Evolutionary conservation across 2,888 invertebrate species (phyloP).

Genomic region (Lasioglossum lativentre): DNA sequence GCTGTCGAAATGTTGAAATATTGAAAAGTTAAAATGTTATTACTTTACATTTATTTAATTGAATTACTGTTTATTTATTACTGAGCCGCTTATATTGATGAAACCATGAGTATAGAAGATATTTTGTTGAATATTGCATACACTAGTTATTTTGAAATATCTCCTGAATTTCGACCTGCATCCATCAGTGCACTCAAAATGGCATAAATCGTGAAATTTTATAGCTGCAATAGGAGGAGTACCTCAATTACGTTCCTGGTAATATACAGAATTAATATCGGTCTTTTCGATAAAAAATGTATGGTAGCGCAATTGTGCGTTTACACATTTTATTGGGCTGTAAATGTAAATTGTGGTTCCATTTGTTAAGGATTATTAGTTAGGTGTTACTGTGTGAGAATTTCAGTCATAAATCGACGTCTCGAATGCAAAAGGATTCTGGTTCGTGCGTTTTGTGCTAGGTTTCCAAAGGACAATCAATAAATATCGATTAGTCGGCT

Average conservation of each 20-base stretch:
- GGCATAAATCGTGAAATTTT: not conserved
- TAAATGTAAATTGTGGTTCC: not conserved
- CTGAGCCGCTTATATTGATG: too few relatives aligned
- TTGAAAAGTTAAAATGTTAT: too few relatives aligned
- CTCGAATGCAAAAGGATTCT: conserved; percentile 60
- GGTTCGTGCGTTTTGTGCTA: conserved; percentile 56
- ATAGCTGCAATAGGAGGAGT: not conserved
- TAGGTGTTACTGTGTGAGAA: not conserved
- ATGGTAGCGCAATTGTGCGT: not conserved
- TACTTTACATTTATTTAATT: not conserved
- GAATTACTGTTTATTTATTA: not conserved
- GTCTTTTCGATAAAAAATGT: not conserved
- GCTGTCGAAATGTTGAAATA: too few relatives aligned
- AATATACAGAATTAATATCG: not conserved
- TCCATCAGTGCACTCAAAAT: not conserved
- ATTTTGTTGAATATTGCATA: not conserved
- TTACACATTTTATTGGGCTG: not conserved
- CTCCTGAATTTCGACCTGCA: not conserved
- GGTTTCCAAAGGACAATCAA: conserved; percentile 63
- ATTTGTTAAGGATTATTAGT: conserved; percentile 4
- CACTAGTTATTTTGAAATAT: not conserved
- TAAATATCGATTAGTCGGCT: conserved; percentile 72
- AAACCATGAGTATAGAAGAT: too few relatives aligned
- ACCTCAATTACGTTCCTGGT: not conserved
- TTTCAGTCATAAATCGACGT: conserved; percentile 28